Percentiles rank a stretch among this genome's conserved stretches.
Evolutionary conservation across 2,888 invertebrate species (phyloP).

Genomic region (Chloroclystis v-ata): DNA sequence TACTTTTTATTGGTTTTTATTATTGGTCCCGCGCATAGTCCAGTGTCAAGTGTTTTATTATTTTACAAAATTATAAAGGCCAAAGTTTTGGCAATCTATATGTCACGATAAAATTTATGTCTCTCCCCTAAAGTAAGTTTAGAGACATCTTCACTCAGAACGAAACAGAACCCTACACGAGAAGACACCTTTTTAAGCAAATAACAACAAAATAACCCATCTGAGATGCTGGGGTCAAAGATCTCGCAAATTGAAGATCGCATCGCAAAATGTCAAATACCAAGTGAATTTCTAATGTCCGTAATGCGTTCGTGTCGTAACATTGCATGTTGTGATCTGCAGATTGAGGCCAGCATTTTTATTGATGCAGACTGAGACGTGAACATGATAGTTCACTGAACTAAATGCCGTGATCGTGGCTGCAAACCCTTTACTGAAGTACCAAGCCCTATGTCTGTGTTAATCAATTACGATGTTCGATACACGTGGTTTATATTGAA

Average conservation of each 20-base stretch:
- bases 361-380: slow-evolving; percentile 44
- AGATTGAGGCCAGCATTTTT: slow-evolving; percentile 50
- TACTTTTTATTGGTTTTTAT: no score
- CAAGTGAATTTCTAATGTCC: slow-evolving; percentile 35
- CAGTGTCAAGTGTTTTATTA: no score
- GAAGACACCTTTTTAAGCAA: no score
- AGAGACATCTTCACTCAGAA: no score
- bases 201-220: background rate
- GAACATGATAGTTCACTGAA: slow-evolving; percentile 41
- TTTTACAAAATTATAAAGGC: no score
- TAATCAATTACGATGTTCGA: background rate
- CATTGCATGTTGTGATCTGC: slow-evolving; percentile 31
- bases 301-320: slow-evolving; percentile 49
- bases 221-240: slow-evolving; percentile 42
- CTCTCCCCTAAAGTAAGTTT: no score
- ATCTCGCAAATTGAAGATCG: slow-evolving; percentile 37
- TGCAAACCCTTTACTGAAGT: slow-evolving; percentile 31
- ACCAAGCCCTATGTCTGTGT: slow-evolving; percentile 18
- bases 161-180: no score
- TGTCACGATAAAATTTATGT: no score
- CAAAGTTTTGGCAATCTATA: no score
- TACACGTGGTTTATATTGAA: no score
- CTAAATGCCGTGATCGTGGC: slow-evolving; percentile 39
- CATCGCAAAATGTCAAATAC: slow-evolving; percentile 56
- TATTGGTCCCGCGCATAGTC: no score